A percentile compares a stretch with the other conserved stretches of the same genome.
Evolutionary conservation across 2,888 invertebrate genomes (phyloP).

Genomic region (Stenodema calcarata): DNA sequence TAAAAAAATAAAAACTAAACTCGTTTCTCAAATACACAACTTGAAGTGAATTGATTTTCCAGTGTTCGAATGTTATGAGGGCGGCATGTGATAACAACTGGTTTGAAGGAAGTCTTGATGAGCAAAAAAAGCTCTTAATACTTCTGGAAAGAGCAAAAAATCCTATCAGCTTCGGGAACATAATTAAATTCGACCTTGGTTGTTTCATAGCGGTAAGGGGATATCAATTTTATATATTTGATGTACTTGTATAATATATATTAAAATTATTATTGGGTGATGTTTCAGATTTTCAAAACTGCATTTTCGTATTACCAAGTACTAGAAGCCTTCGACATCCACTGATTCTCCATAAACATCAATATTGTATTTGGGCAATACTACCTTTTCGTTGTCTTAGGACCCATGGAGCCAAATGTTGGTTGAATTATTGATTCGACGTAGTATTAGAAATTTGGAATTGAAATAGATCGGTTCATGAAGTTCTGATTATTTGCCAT

Average conservation of each 20-base stretch:
- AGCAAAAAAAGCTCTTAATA: constrained; percentile 14
- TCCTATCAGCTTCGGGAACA: constrained; percentile 24
- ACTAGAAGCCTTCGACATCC: constrained; percentile 23
- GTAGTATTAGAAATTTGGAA: too few species aligned
- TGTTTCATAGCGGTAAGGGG: constrained; percentile 27
- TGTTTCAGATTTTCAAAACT: constrained; percentile 36
- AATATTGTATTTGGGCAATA: too few species aligned
- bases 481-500: too few species aligned
- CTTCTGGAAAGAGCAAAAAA: constrained; percentile 33
- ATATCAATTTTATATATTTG: too few species aligned
- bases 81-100: constrained; percentile 40
- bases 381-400: too few species aligned
- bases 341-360: background rate
- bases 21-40: background rate
- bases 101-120: constrained; percentile 14
- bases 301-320: constrained; percentile 39
- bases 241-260: too few species aligned
- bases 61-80: constrained; percentile 20
- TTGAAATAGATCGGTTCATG: too few species aligned
- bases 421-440: too few species aligned
- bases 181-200: constrained; percentile 33
- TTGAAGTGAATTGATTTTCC: background rate
- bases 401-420: too few species aligned
- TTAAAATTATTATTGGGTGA: background rate
- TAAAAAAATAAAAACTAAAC: background rate